A percentile compares a stretch with the other conserved stretches of the same genome.
phyloP scores from a whole-genome alignment of 2,888 invertebrate genomes.

The Zygothrica quintamaculata region DNA sequence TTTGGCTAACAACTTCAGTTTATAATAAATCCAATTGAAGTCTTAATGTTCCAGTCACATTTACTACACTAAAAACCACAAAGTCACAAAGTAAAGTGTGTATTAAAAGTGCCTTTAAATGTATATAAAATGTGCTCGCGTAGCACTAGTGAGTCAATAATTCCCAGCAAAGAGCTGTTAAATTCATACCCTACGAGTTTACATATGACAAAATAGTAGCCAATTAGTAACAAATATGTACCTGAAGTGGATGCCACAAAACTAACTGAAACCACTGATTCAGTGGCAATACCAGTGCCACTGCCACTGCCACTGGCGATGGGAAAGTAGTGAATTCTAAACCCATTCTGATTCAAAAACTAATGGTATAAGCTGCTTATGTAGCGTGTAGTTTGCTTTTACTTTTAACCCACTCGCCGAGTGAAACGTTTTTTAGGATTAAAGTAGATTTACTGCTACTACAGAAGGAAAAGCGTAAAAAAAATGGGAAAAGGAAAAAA shows the following conservation, averaged over 20 bases:
- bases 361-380: constrained; percentile 71
- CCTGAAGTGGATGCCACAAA: constrained; percentile 24
- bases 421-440: constrained; percentile 62
- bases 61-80: no score
- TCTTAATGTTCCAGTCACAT: no score
- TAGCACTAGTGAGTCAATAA: not conserved
- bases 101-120: no score
- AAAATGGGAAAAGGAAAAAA: no score
- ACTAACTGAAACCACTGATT: constrained; percentile 8
- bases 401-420: constrained; percentile 58
- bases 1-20: no score
- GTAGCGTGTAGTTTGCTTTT: constrained; percentile 54
- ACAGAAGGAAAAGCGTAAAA: constrained; percentile 2
- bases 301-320: constrained; percentile 6
- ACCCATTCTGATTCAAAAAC: constrained; percentile 42
- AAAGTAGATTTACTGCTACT: constrained; percentile 42
- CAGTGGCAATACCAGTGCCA: no score
- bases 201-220: constrained; percentile 30
- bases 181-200: constrained; percentile 18
- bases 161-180: not conserved
- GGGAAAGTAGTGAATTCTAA: constrained; percentile 18
- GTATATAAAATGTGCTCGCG: no score
- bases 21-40: no score
- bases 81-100: no score
- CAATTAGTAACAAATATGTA: not conserved